Base-by-base conservation (phyloP, 2,797 vertebrate species). In the Mormyrops boulengeri region DNA sequence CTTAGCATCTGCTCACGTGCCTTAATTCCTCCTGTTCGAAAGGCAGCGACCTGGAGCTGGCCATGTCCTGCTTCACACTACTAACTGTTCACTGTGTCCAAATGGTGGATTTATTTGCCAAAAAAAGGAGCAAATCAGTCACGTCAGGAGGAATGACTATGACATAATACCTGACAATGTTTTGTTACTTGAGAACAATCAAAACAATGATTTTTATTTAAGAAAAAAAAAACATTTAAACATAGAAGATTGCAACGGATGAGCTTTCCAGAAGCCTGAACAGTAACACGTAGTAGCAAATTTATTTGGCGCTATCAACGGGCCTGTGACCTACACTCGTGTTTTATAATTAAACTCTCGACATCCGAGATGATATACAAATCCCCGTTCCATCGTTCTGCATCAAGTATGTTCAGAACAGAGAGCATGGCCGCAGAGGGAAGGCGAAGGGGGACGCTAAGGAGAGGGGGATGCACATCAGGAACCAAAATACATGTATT, bases 1-100 rank as follows among this genome's bases (percentile, higher is more conserved):
- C 90, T 91, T 91, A 90, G 92, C 93, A 91, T 94, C 93, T 91
- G 93, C 92, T 94, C 94, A 95, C 94, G 95, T 96, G 95, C 96
- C 96, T 97, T 89, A 89, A 69, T 3, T 49, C 22, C 38, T 96
- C 94, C 91, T 93, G 93, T 95, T 95, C 94, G 91, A 91, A 92
- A 92, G 92, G 91, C 92, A 94, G 92, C 34, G 92, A 92, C 92
- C 93, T 38, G 92, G 93, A 93, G 92, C 91, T 89, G 91, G 66
- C 92, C 91, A 90, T 88, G 88, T 92, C 92, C 84, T 90, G 85
- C 88, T 90, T 50, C 88, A 86, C 90, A 89, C 90, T 90, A 92
- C 91, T 91, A 92, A 90, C 90, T 93, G 91, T 93, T 94, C 93
- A 93, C 92, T 88, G 93, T 95, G 94, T 93, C 93, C 91, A 90